A percentile compares a stretch with the other conserved stretches of the same genome.
Conservation (phyloP, 2,113 vertebrate genomes). For the Grus americana region DNA sequence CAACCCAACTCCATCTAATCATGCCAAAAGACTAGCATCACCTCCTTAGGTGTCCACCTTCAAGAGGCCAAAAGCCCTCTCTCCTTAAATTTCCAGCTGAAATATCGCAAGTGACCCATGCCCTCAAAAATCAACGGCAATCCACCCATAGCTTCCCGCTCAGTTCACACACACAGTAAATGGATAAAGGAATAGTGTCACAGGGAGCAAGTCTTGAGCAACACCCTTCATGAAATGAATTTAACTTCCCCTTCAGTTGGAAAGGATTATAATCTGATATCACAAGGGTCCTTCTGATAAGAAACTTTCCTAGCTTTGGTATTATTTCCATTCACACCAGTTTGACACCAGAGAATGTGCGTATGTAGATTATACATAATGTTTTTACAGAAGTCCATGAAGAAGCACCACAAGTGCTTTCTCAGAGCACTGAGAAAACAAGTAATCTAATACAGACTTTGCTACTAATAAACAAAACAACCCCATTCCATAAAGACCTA, state of each 20-base stretch:
- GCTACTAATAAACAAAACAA: not conserved
- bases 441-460: not conserved
- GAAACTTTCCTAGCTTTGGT: not conserved
- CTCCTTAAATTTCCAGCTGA: not conserved
- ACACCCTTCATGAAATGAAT: not conserved
- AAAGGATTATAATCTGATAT: not conserved
- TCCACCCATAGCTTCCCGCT: rapidly evolving
- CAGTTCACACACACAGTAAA: not conserved
- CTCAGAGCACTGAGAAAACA: not conserved
- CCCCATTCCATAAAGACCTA: not conserved
- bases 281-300: not conserved
- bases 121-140: not conserved
- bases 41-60: not conserved
- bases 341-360: not conserved
- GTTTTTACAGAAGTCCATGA: not conserved
- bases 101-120: rapidly evolving
- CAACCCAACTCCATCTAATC: not conserved
- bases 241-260: not conserved
- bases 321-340: not conserved
- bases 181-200: not conserved
- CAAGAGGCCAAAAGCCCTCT: not conserved
- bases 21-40: not conserved
- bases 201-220: not conserved
- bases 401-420: not conserved
- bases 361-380: not conserved